Conservation (phyloP, 2,113 vertebrate species). For the Pyxicephalus adspersus region DNA sequence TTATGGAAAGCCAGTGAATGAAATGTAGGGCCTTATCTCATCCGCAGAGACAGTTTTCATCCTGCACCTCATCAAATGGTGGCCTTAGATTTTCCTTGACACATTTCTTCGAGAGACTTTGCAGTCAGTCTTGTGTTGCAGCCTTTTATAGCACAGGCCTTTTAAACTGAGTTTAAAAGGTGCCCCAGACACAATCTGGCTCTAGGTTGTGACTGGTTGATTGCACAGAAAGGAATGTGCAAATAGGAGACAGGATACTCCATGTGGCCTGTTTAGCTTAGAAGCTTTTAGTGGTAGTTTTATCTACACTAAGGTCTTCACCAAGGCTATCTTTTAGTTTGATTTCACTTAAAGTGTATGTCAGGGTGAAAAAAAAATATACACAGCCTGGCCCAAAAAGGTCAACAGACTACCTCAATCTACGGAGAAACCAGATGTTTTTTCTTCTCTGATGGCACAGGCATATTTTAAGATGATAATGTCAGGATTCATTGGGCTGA, state of each 20-base stretch:
- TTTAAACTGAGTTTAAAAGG: conserved; percentile 13
- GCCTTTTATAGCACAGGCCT: conserved; percentile 25
- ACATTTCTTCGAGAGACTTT: conserved; percentile 26
- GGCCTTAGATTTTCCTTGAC: conserved; percentile 21
- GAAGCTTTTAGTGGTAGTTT: too few species aligned
- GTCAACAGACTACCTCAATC: too few species aligned
- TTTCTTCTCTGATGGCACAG: too few species aligned
- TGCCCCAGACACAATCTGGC: background rate
- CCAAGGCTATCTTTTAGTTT: too few species aligned
- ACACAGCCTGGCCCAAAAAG: too few species aligned
- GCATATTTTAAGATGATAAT: too few species aligned
- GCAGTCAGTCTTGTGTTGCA: background rate
- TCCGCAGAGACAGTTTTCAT: background rate
- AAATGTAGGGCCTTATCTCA: conserved; percentile 21
- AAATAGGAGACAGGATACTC: background rate
- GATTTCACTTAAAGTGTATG: too few species aligned
- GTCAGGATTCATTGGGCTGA: too few species aligned
- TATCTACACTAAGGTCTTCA: too few species aligned
- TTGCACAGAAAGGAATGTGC: background rate
- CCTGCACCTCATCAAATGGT: conserved; percentile 16
- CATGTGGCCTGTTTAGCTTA: background rate
- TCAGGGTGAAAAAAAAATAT: too few species aligned
- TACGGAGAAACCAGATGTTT: too few species aligned
- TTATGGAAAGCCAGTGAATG: background rate
- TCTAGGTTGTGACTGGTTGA: conserved; percentile 5